These are phyloP conservation scores for Adelphocoris suturalis DNA, from an alignment of 2,888 invertebrate genomes.

Conservation along the genomic window DNA sequence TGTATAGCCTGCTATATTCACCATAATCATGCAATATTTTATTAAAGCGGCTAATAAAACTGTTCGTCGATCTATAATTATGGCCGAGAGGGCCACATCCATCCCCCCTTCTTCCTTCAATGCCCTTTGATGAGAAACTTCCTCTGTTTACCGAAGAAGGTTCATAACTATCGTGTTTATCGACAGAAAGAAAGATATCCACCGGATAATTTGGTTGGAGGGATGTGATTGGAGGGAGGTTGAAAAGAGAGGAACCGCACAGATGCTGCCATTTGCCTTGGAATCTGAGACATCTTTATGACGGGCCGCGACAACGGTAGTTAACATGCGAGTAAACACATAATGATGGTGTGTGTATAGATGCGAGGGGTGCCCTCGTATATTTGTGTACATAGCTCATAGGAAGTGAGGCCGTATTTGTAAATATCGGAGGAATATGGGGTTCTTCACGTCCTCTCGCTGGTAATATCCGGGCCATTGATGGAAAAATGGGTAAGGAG, in stretches of 20 bases:
- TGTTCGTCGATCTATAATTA: no score
- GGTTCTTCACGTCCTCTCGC: slow-evolving; percentile 35
- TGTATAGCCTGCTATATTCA: no score
- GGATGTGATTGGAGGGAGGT: not conserved
- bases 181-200: not conserved
- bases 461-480: slow-evolving; percentile 8
- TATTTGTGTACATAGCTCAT: slow-evolving; percentile 54
- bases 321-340: slow-evolving; percentile 47
- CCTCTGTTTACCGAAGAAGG: not conserved
- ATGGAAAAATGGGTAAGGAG: not conserved
- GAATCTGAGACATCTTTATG: slow-evolving; percentile 60
- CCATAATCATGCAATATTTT: no score
- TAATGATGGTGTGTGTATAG: slow-evolving; percentile 37
- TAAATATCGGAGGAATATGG: slow-evolving; percentile 42
- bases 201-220: not conserved
- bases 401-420: slow-evolving; percentile 15
- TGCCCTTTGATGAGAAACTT: no score
- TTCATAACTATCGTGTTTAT: slow-evolving; percentile 24
- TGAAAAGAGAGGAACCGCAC: not conserved
- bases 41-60: no score
- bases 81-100: no score
- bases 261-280: slow-evolving; percentile 57
- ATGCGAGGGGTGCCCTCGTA: slow-evolving; percentile 12
- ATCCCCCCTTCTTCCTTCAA: no score
- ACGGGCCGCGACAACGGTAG: slow-evolving; percentile 55